phyloP scores from a whole-genome alignment of 2,797 vertebrate species.

The Megalops cyprinoides region DNA sequence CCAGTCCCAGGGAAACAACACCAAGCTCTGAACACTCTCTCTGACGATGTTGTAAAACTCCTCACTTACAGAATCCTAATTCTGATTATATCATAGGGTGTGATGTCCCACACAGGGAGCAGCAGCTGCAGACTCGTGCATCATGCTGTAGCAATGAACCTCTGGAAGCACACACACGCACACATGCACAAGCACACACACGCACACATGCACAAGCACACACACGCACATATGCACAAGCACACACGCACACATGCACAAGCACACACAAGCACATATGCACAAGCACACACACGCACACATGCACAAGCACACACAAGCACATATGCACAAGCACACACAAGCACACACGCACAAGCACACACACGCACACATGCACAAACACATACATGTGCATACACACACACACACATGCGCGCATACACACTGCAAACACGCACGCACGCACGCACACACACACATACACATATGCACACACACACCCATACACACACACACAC shows the following conservation, averaged over 20 bases:
- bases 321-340: too few species aligned
- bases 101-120: neutral
- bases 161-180: neutral
- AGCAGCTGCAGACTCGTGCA: neutral
- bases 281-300: constrained; percentile 25
- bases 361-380: too few species aligned
- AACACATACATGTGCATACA: too few species aligned
- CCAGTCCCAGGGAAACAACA: too few species aligned
- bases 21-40: neutral
- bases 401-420: too few species aligned
- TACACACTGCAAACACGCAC: too few species aligned
- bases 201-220: too few species aligned
- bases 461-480: too few species aligned
- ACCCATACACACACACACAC: constrained; percentile 1
- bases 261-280: constrained; percentile 3
- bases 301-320: constrained; percentile 19
- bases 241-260: constrained; percentile 23
- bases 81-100: neutral
- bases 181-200: too few species aligned
- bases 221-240: too few species aligned
- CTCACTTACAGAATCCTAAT: neutral
- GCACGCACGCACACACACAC: too few species aligned
- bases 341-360: too few species aligned
- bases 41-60: neutral
- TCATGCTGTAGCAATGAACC: neutral